phyloP scores from a whole-genome alignment of 53 echinoderm and acorn worm genomes.

The Crossaster papposus region DNA sequence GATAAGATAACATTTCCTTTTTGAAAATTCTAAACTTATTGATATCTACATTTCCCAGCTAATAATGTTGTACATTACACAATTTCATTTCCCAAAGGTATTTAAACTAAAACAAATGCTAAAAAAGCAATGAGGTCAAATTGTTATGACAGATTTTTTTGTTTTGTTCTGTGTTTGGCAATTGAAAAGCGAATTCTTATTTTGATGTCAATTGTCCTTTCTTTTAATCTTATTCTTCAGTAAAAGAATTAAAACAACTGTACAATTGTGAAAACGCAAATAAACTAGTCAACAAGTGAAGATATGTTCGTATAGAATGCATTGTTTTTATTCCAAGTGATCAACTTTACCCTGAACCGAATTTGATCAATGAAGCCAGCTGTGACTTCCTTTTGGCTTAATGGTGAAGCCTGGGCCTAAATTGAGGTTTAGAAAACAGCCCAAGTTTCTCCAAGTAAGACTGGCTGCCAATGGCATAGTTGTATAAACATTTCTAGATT shows the following conservation, averaged over 20 bases:
- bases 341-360: not conserved
- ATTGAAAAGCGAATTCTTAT: not conserved
- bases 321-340: not conserved
- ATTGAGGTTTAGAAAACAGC: too few relatives aligned
- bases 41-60: not conserved
- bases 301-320: not conserved
- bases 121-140: not conserved
- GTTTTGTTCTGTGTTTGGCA: not conserved
- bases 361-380: too few relatives aligned
- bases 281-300: conserved; percentile 19
- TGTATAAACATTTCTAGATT: too few relatives aligned
- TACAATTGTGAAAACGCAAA: conserved; percentile 43
- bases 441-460: too few relatives aligned
- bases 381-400: too few relatives aligned
- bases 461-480: too few relatives aligned
- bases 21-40: not conserved
- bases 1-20: not conserved
- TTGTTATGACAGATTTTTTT: not conserved
- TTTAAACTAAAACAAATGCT: not conserved
- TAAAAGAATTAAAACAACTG: conserved; percentile 5
- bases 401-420: too few relatives aligned
- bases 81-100: not conserved
- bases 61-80: not conserved
- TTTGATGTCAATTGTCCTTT: not conserved
- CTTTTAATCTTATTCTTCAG: not conserved